Evolutionary conservation across 2,888 invertebrate species (phyloP).

Genomic region (Opisthograptis luteolata): DNA sequence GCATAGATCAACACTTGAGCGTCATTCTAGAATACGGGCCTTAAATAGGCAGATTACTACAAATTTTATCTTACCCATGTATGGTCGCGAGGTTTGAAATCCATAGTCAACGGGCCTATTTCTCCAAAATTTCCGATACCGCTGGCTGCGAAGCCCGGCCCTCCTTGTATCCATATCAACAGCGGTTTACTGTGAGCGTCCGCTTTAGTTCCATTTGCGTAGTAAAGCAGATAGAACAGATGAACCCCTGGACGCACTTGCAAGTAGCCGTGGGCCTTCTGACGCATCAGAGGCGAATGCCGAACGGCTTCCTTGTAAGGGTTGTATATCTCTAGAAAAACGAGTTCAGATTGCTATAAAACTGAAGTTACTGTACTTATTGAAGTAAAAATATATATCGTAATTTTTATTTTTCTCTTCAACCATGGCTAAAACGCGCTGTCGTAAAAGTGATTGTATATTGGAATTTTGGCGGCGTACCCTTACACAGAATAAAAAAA

Average conservation of each 20-base stretch:
- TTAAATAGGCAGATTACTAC: neutral
- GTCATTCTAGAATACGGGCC: too few species aligned
- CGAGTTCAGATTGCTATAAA: neutral
- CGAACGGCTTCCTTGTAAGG: constrained; percentile 59
- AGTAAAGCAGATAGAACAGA: constrained; percentile 96
- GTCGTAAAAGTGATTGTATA: too few species aligned
- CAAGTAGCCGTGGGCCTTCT: constrained; percentile 86
- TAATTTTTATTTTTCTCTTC: too few species aligned
- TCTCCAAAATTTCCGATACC: constrained; percentile 94
- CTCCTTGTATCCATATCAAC: constrained; percentile 95
- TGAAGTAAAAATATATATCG: too few species aligned
- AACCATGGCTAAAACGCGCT: too few species aligned
- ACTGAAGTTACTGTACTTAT: neutral
- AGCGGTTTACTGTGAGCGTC: constrained; percentile 86
- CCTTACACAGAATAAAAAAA: too few species aligned
- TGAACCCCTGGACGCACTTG: constrained; percentile 89
- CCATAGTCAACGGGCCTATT: constrained; percentile 89
- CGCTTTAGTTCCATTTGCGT: constrained; percentile 86
- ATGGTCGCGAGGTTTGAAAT: constrained; percentile 86
- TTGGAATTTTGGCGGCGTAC: too few species aligned
- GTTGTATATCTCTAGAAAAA: constrained; percentile 38
- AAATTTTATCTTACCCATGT: constrained; percentile 87
- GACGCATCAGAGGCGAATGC: constrained; percentile 49
- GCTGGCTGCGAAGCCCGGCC: constrained; percentile 93
- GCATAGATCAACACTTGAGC: too few species aligned